A percentile compares a stretch with the other conserved stretches of the same genome.
Conservation (phyloP, 2,113 vertebrate species). For the Dicaeum eximium region DNA sequence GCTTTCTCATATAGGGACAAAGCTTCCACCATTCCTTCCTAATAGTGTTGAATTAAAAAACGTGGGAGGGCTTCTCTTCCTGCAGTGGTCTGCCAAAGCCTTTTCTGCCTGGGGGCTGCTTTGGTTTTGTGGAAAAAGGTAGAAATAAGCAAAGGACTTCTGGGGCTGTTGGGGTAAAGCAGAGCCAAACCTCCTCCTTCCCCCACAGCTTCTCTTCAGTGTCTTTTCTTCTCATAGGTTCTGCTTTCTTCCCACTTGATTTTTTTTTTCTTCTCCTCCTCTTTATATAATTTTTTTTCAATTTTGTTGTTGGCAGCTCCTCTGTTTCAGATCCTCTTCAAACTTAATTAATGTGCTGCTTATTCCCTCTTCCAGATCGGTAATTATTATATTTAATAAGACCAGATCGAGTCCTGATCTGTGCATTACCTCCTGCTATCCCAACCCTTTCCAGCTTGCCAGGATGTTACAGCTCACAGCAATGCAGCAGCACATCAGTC, state of each 20-base stretch:
- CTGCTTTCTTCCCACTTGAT: background rate
- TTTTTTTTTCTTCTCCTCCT: background rate
- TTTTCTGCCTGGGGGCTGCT: background rate
- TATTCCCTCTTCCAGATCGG: background rate
- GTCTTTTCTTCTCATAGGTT: background rate
- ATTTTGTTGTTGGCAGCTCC: background rate
- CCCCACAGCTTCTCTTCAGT: background rate
- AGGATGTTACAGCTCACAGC: background rate
- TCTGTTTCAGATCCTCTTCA: conserved; percentile 13
- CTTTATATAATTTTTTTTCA: background rate
- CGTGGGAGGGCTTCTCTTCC: background rate
- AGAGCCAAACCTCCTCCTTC: background rate
- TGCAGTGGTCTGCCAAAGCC: background rate
- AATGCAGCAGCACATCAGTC: background rate
- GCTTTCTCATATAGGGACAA: background rate
- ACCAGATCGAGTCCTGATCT: background rate
- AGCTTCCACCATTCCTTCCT: background rate
- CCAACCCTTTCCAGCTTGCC: background rate
- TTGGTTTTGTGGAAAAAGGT: background rate
- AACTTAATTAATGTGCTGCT: conserved; percentile 37
- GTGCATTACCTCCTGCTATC: background rate
- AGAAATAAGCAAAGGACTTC: background rate
- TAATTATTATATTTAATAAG: conserved; percentile 30
- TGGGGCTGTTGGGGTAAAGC: background rate
- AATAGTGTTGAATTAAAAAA: background rate